Evolutionary conservation across 23 tunicate species (phyloP).

Genomic region (Styela plicata): DNA sequence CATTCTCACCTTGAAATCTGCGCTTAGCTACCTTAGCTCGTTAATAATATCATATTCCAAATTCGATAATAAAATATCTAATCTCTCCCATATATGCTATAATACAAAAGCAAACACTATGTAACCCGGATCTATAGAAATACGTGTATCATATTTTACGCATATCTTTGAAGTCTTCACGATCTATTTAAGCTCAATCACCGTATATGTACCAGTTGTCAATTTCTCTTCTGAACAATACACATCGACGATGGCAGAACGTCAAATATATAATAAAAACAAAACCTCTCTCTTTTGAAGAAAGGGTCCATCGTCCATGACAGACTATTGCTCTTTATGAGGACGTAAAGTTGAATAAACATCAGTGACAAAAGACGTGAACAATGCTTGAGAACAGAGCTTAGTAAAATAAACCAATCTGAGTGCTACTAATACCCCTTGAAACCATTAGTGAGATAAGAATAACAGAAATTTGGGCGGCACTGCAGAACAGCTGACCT

Average conservation of each 20-base stretch:
- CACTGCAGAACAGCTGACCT: background rate
- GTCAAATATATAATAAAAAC: background rate
- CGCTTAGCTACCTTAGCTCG: too few species aligned
- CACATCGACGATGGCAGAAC: background rate
- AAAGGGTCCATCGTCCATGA: background rate
- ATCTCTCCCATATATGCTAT: background rate
- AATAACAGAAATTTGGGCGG: too few species aligned
- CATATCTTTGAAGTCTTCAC: background rate
- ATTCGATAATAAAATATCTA: too few species aligned
- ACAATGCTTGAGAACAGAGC: background rate
- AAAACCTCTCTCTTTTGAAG: background rate
- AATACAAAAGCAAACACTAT: background rate
- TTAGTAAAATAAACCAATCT: background rate
- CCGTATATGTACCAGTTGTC: background rate
- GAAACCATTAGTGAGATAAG: background rate
- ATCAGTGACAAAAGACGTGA: background rate
- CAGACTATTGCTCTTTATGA: constrained; percentile 6
- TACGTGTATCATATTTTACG: background rate
- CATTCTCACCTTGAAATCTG: too few species aligned
- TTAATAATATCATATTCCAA: too few species aligned
- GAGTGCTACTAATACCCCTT: background rate
- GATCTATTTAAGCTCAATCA: background rate
- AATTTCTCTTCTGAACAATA: background rate
- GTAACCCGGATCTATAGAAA: background rate
- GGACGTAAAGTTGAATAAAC: constrained; percentile 24